These are phyloP conservation scores for Temnothorax ravouxi DNA, from an alignment of 2,888 invertebrate species.

Conservation along the genomic window DNA sequence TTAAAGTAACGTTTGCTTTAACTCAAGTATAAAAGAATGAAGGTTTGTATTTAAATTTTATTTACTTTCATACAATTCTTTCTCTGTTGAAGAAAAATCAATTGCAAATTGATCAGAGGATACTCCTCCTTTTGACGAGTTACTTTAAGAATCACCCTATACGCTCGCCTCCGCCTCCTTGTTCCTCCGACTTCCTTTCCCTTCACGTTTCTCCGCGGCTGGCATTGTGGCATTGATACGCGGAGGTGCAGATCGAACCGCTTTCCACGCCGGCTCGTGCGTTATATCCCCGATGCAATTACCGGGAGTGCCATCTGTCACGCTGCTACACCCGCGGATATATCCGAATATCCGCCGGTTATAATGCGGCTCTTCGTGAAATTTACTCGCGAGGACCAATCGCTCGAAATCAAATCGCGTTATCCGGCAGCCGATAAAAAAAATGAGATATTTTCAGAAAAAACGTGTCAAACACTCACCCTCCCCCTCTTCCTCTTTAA, in stretches of 20 bases:
- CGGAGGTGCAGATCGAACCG: constrained; percentile 71
- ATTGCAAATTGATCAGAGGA: not conserved
- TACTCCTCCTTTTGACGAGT: not conserved
- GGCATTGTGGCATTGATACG: constrained; percentile 69
- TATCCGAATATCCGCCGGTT: constrained; percentile 70
- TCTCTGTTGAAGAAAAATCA: not conserved
- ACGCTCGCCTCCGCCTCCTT: constrained; percentile 47
- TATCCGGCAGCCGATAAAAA: constrained; percentile 50
- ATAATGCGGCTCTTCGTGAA: constrained; percentile 64
- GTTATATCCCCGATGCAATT: constrained; percentile 79
- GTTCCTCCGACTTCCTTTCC: constrained; percentile 48
- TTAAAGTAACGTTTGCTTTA: not conserved
- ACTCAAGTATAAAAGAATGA: not conserved
- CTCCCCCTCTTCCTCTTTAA: not conserved
- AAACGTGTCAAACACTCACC: constrained; percentile 37
- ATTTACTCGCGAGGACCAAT: constrained; percentile 59
- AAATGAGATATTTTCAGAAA: constrained; percentile 50
- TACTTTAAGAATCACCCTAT: constrained; percentile 41
- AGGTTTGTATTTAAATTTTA: not conserved
- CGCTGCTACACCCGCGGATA: constrained; percentile 64
- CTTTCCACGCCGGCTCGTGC: constrained; percentile 73
- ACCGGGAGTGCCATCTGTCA: constrained; percentile 76
- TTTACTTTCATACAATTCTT: not conserved
- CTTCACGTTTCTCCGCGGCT: constrained; percentile 40
- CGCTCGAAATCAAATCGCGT: constrained; percentile 54